Base-by-base conservation (phyloP, 1,140 invertebrate species). In the Dendrolimus kikuchii region DNA sequence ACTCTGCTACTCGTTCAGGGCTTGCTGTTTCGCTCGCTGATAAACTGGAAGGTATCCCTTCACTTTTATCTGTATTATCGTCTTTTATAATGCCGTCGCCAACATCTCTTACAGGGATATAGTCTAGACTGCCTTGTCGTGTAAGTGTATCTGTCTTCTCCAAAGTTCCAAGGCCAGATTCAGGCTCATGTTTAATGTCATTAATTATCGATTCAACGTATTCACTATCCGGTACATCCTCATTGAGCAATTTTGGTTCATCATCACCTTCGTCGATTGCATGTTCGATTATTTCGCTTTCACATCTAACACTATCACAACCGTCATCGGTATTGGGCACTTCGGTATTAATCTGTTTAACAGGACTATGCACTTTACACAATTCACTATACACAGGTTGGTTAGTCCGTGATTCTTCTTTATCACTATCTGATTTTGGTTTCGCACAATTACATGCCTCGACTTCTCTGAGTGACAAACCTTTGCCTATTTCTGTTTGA, bases 131-230 rank as follows among this genome's bases (percentile, higher is more conserved):
- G 2, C 82, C 86, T 60, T 87, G 84, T 57, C 78, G 70, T n/a
- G 71, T 80, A 38, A 92, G 78, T 61, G 90, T 90, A 51, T 92
- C 91, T 6, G 87, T 90, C 57, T 88, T 89, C 10, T 88, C 83
- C 7, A 78, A 68, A 5, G 70, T 84, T 39, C 66, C 79, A 7
- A 81, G 69, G 4, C 77, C 82, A 0, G 81, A 86, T 55, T 83
- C 82, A 0, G 76, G 79, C 54, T 83, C 73, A 5, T 74, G 53
- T 49, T 76, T 76, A 51, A 90, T 90, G 53, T 91, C 89, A 52
- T 88, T 83, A 54, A 92, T 88, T 60, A 91, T 90, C 46, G 90
- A 89, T 59, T 90, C 83, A 6, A 89, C 89, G 54, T 89, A 82
- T 66, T 90, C 88, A 49, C 7, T 45, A 6, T 68, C 50, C 0